These are phyloP conservation scores for Chrysolina oricalcia DNA, from an alignment of 2,888 invertebrate species.

Conservation along the genomic window DNA sequence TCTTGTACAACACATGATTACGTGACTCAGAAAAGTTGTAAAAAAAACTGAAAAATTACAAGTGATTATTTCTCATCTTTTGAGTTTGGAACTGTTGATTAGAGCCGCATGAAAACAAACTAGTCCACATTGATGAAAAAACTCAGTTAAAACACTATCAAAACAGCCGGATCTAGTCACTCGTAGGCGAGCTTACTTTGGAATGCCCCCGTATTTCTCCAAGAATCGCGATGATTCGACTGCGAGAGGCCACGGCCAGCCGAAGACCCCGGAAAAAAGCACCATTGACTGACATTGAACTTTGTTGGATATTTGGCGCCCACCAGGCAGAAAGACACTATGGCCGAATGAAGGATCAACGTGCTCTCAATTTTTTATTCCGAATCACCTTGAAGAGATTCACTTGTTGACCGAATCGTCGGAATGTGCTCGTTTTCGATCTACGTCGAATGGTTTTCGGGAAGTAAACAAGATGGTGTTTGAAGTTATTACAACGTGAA, in stretches of 20 bases:
- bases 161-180: no score
- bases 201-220: conserved; percentile 11
- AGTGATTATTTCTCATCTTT: no score
- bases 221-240: conserved; percentile 45
- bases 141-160: not conserved
- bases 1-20: no score
- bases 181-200: not conserved
- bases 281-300: conserved; percentile 66
- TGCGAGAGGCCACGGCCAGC: conserved; percentile 63
- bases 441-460: conserved; percentile 12
- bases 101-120: no score
- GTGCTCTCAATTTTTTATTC: conserved; percentile 37
- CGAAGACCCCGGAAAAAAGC: conserved; percentile 69
- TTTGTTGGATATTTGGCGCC: conserved; percentile 55
- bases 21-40: no score
- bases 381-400: conserved; percentile 51
- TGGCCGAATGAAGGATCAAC: conserved; percentile 35
- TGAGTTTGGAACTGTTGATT: no score
- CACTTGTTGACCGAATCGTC: conserved; percentile 45
- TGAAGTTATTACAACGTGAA: conserved; percentile 18
- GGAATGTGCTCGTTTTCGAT: conserved; percentile 27
- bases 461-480: conserved; percentile 27
- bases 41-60: no score
- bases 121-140: not conserved
- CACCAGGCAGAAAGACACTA: conserved; percentile 44